Base-by-base conservation (phyloP, 2,888 invertebrate species). In the Muschampia plurimacula region DNA sequence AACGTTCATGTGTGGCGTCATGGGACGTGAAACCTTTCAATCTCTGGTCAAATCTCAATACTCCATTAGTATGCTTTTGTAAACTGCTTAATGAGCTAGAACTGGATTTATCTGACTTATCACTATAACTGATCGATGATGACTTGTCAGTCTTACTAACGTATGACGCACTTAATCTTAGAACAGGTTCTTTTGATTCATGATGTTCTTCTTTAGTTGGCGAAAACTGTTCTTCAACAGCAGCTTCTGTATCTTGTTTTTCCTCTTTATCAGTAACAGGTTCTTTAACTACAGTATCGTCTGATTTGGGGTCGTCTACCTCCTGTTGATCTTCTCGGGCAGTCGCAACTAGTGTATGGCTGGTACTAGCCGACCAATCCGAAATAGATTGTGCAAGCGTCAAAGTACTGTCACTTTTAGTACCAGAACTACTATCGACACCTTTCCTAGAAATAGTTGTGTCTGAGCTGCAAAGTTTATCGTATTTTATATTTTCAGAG, bases 321-420 rank as follows among this genome's bases (percentile, higher is more conserved):
- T 95, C 87, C 36, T 83, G 82, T 83, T 90, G 85, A 83, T 93
- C 91, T 85, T 94, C 91, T 74, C 95, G 94, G 13, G 95, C 91
- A 49, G 96, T 96, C 12, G 96, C 96, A 62, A 97, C 95, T 9
- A 97, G 93, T 0, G 97, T 97, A 72, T 97, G 96, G 80, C 97
- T 97, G 28, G 96, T 96, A 77, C 97, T 97, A 1, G 96, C 97
- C 0, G 97, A 97, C 97, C 97, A 97, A 78, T 97, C 97, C 0
- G 97, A 97, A 80, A 97, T 96, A 0, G 97, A 97, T 76, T 97
- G 97, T 1, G 97, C 97, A 52, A 97, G 84, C 1, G 96, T 96
- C 65, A 96, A 86, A 0, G 97, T 97, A 82, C 97, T 97, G 81
- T 97, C 97, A 78, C 97, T 97, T 84, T 97, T 97, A 0, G 96